A percentile compares a stretch with the other conserved stretches of the same genome.
Conservation (phyloP, 2,888 invertebrate genomes). For the Stenodema calcarata region DNA sequence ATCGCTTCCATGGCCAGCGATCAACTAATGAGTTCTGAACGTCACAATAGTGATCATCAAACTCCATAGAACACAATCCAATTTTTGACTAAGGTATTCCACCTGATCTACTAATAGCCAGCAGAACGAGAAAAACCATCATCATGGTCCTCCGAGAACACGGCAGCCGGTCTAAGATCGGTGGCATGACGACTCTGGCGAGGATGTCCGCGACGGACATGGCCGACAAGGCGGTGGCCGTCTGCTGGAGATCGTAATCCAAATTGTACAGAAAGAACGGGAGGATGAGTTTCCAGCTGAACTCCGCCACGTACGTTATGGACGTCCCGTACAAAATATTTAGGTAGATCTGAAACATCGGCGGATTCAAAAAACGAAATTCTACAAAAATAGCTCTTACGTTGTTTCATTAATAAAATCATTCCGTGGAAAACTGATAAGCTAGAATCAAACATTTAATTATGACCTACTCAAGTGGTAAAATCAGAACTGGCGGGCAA, state of each 20-base stretch:
- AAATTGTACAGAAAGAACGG: slow-evolving; percentile 69
- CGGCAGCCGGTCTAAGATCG: slow-evolving; percentile 69
- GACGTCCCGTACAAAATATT: slow-evolving; percentile 74
- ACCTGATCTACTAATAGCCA: slow-evolving; percentile 69
- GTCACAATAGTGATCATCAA: too few relatives aligned
- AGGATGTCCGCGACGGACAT: slow-evolving; percentile 72
- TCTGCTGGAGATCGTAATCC: slow-evolving; percentile 64
- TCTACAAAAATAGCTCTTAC: too few relatives aligned
- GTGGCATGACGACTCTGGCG: slow-evolving; percentile 71
- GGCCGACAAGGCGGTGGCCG: slow-evolving; percentile 75
- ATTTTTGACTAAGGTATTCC: too few relatives aligned
- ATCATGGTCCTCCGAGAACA: slow-evolving; percentile 71
- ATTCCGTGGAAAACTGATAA: too few relatives aligned
- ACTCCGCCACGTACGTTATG: slow-evolving; percentile 71
- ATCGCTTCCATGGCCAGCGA: too few relatives aligned
- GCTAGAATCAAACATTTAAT: too few relatives aligned
- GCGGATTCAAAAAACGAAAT: too few relatives aligned
- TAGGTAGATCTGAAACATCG: slow-evolving; percentile 62
- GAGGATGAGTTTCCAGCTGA: slow-evolving; percentile 74
- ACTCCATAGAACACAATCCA: too few relatives aligned
- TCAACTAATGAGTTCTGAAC: too few relatives aligned
- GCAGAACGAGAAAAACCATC: slow-evolving; percentile 68
- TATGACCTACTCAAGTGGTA: too few relatives aligned
- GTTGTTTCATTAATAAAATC: too few relatives aligned
- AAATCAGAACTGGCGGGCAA: too few relatives aligned